Evolutionary conservation across 2,888 invertebrate genomes (phyloP), one percentile per base, ranked within the genome.

Genomic region (Panorpa germanica): DNA sequence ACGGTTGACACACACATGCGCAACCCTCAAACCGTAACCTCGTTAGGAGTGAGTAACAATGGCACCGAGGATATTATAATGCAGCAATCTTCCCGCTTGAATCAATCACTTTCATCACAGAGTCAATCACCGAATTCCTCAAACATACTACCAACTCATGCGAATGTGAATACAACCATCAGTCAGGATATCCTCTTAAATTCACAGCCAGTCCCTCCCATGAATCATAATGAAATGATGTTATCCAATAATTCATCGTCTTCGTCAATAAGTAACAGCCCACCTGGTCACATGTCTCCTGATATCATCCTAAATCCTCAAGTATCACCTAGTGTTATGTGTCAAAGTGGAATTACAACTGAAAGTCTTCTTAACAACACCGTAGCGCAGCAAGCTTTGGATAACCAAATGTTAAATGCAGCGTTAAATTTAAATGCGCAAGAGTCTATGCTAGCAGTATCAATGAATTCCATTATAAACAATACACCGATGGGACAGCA

Each of bases 301-400:
- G 70, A 70, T 37, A 63, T 64, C 12, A 71, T 72, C 35, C 54
- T 72, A 38, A 67, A 59, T 50, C 56, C 66, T 5, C 61, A 63
- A 31, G 59, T 70, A 33, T 65, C 70, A 1, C 70, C 70, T 1
- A 62, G 61, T 38, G 50, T 71, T 47, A 60, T 73, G 45, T 65
- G 64, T 35, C 53, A n/a, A n/a, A n/a, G 48, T 2, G n/a, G n/a
- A n/a, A n/a, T n/a, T n/a, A 52, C 47, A 35, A 10, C 35, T 8
- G 34, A 33, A 21, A 29, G 31, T 14, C 4, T 14, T 2, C 25
- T 29, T 17, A 25, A 25, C 25, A 26, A 37, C 12, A 34, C 37
- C 5, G 11, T 17, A 3, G 31, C 26, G 36, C 50, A 50, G 32
- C 53, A 52, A 12, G 47, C 52, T 19, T 48, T 52, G 45, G 47